These are phyloP conservation scores for Hippoglossus stenolepis DNA, from an alignment of 2,113 vertebrate genomes.

Conservation along the genomic window DNA sequence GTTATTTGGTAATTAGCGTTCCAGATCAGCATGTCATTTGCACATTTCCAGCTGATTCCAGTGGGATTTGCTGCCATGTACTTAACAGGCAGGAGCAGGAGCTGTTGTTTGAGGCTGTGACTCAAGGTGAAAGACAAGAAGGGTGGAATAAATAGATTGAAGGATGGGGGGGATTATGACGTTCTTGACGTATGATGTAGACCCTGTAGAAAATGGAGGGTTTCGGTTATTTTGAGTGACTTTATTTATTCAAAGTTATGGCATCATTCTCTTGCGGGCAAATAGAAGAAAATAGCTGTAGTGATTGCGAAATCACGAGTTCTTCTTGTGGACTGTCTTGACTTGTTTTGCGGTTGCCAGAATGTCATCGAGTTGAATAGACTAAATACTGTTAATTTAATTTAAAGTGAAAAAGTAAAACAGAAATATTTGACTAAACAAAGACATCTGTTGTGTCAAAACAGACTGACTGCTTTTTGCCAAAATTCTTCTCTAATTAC, in stretches of 20 bases:
- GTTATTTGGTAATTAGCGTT: conserved; percentile 19
- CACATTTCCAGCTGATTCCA: conserved; percentile 20
- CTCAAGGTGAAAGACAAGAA: conserved; percentile 3
- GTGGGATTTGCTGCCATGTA: neutral
- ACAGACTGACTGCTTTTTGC: conserved; percentile 1
- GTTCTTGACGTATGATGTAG: neutral
- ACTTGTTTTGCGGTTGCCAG: conserved; percentile 19
- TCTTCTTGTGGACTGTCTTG: neutral
- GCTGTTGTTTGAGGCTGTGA: neutral
- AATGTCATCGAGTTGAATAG: conserved; percentile 26
- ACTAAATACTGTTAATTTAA: conserved; percentile 20
- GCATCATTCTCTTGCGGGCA: neutral
- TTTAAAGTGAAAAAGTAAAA: conserved; percentile 12
- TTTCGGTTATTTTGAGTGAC: conserved; percentile 23
- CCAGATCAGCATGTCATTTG: conserved; percentile 16
- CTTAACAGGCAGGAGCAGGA: neutral
- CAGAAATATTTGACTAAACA: conserved; percentile 14
- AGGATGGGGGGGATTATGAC: conserved; percentile 9
- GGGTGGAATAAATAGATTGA: conserved; percentile 10
- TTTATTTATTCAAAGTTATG: conserved; percentile 28
- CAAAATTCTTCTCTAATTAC: conserved; percentile 36
- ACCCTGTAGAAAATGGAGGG: conserved; percentile 2
- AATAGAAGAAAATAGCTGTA: conserved; percentile 22
- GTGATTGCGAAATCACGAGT: conserved; percentile 5
- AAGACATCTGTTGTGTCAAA: conserved; percentile 27